phyloP scores from a whole-genome alignment of 2,797 vertebrate species.

The Ptychadena robeensis region DNA sequence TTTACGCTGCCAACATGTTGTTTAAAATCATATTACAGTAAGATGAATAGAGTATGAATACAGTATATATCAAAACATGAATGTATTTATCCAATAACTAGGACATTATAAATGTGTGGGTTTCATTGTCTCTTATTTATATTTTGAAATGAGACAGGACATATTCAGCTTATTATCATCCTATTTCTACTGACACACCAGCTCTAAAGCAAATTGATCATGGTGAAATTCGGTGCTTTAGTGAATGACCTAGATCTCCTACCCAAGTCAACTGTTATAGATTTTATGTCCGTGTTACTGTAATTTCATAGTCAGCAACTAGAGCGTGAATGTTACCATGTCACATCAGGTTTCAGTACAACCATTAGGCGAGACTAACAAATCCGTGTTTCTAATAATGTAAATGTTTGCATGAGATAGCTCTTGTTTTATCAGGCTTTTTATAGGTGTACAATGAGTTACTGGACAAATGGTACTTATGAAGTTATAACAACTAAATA shows the following conservation, averaged over 20 bases:
- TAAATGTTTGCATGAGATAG: not conserved
- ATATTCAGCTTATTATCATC: not conserved
- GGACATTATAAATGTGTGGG: too few relatives aligned
- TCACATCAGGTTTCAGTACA: not conserved
- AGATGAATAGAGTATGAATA: too few relatives aligned
- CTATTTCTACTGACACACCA: not conserved
- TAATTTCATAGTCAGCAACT: conserved; percentile 9
- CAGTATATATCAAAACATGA: not conserved
- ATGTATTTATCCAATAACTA: not conserved
- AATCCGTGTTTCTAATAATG: not conserved
- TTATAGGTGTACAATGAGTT: too few relatives aligned
- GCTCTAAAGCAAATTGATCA: not conserved
- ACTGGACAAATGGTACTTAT: too few relatives aligned
- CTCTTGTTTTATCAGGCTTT: too few relatives aligned
- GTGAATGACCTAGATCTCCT: conserved; percentile 5
- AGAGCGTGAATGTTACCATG: conserved; percentile 17
- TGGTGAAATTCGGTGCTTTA: not conserved
- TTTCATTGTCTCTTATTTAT: too few relatives aligned
- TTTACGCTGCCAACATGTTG: too few relatives aligned
- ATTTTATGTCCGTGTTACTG: conserved; percentile 27
- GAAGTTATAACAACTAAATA: too few relatives aligned
- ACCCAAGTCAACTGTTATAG: not conserved
- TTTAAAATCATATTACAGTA: too few relatives aligned
- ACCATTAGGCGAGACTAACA: not conserved
- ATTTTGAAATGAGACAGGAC: not conserved